Evolutionary conservation across 2,113 vertebrate species (phyloP).

Genomic region (Salvelinus namaycush): DNA sequence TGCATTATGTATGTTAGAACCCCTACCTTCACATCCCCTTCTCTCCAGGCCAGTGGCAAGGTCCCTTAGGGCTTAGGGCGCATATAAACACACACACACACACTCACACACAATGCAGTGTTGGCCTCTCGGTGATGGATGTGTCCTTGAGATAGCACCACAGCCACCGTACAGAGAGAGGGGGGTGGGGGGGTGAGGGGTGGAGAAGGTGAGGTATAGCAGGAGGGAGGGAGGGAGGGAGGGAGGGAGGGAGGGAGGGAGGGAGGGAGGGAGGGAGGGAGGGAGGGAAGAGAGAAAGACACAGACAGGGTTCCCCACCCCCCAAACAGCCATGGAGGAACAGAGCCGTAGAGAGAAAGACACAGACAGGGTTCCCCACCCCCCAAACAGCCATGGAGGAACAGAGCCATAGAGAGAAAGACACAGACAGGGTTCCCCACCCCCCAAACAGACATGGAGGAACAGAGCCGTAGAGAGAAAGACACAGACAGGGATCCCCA

Average conservation of each 20-base stretch:
- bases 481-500: not conserved
- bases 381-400: not conserved
- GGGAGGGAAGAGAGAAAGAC: too few species aligned
- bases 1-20: not conserved
- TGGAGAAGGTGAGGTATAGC: constrained; percentile 25
- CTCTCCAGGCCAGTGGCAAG: not conserved
- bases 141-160: constrained; percentile 15
- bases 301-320: too few species aligned
- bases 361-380: not conserved
- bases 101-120: not conserved
- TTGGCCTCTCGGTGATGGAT: too few species aligned
- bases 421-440: not conserved
- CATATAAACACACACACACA: not conserved
- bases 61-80: not conserved
- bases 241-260: not conserved
- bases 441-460: not conserved
- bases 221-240: constrained; percentile 15
- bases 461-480: not conserved
- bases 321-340: too few species aligned
- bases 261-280: not conserved
- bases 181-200: not conserved
- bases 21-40: not conserved
- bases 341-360: not conserved
- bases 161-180: constrained; percentile 25
- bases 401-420: not conserved